A percentile compares a stretch with the other conserved stretches of the same genome.
Conservation (phyloP, 1,140 invertebrate genomes). For the Agrilus planipennis region DNA sequence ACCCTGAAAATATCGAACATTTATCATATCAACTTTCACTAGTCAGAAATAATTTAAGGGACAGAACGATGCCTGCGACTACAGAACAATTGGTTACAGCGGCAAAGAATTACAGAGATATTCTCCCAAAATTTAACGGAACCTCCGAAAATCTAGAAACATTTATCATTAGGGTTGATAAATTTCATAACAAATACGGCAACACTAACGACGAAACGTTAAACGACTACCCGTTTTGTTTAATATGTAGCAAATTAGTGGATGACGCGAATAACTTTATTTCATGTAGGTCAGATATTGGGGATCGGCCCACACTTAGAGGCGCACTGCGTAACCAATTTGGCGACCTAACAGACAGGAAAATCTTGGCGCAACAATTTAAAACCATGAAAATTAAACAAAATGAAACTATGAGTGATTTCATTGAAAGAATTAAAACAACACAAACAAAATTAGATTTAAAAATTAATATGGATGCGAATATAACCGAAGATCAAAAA, state of each 20-base stretch:
- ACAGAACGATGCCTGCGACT: no score
- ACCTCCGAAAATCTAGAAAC: not conserved
- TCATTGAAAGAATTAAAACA: slow-evolving; percentile 3
- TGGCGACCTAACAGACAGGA: slow-evolving; percentile 4
- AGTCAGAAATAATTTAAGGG: no score
- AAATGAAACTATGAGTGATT: slow-evolving; percentile 3
- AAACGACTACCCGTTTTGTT: slow-evolving; percentile 2
- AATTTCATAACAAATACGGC: slow-evolving; percentile 4
- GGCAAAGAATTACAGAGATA: slow-evolving; percentile 2
- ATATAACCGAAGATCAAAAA: not conserved
- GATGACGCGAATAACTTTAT: slow-evolving; percentile 1
- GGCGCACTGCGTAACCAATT: not conserved
- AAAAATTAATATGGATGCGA: slow-evolving; percentile 1
- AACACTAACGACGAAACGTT: not conserved
- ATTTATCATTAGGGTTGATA: slow-evolving; percentile 3
- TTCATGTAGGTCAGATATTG: slow-evolving; percentile 3
- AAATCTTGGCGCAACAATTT: slow-evolving; percentile 3
- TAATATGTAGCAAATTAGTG: slow-evolving; percentile 4
- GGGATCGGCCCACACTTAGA: no score
- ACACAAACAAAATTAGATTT: not conserved
- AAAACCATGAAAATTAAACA: not conserved
- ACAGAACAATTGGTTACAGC: no score
- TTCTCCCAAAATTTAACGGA: slow-evolving; percentile 6
- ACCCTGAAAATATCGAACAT: no score
- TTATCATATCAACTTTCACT: no score